A percentile compares a stretch with the other conserved stretches of the same genome.
Conservation (phyloP, 1,140 invertebrate genomes). For the Babylonia areolata region DNA sequence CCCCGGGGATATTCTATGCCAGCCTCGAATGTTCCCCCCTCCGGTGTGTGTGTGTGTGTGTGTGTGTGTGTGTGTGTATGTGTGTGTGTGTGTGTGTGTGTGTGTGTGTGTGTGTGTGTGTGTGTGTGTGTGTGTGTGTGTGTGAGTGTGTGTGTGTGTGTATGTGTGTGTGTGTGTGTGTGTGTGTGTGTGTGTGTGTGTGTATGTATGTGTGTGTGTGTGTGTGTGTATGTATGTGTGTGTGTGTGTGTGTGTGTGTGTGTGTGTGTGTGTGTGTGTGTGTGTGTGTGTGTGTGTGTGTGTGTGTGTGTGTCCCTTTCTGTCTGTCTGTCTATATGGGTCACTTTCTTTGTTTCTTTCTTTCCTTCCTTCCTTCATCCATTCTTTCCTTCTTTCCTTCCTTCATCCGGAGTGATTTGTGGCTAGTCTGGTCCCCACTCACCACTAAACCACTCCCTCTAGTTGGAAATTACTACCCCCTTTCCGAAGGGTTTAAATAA, state of each 20-base stretch:
- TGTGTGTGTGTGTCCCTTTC: neutral
- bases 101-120: conserved; percentile 25
- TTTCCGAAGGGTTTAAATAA: no score
- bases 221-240: conserved; percentile 17
- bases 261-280: neutral
- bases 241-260: conserved; percentile 3
- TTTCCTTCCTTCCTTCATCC: no score
- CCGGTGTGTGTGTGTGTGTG: no score
- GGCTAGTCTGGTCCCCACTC: no score
- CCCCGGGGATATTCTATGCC: no score
- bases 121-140: conserved; percentile 22
- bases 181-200: conserved; percentile 14
- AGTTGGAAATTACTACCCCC: no score
- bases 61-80: no score
- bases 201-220: conserved; percentile 7
- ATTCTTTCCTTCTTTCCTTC: no score
- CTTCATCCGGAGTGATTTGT: no score
- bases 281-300: conserved; percentile 6
- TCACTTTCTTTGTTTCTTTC: neutral
- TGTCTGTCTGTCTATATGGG: conserved; percentile 3
- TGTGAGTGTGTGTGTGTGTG: neutral
- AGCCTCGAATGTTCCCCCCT: no score
- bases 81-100: conserved; percentile 20
- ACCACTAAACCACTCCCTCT: no score
- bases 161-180: neutral